Conservation (phyloP, 1,140 invertebrate genomes). For the Drosophila pachea region DNA sequence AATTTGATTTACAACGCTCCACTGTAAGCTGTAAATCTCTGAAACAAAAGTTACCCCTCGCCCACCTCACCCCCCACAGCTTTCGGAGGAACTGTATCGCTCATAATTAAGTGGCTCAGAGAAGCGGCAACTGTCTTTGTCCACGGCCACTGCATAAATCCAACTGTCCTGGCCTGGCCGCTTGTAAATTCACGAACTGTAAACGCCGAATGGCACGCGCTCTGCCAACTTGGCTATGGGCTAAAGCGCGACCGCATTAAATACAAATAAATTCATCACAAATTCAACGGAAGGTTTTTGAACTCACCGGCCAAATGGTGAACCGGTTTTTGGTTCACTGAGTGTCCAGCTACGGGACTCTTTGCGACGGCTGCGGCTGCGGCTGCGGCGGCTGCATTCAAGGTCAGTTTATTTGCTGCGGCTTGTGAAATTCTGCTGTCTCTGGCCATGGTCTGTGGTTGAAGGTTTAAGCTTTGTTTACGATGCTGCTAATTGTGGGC, state of each 20-base stretch:
- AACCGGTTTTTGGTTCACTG: slow-evolving; percentile 34
- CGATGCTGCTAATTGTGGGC: slow-evolving; percentile 63
- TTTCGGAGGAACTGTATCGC: slow-evolving; percentile 38
- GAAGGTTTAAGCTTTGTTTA: slow-evolving; percentile 63
- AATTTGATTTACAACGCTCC: too few species aligned
- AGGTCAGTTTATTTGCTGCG: slow-evolving; percentile 64
- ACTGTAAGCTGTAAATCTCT: background rate
- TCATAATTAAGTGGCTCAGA: slow-evolving; percentile 47
- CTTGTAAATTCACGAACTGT: slow-evolving; percentile 32
- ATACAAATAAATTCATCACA: slow-evolving; percentile 68
- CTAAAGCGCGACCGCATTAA: slow-evolving; percentile 42
- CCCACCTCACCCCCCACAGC: background rate
- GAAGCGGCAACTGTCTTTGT: slow-evolving; percentile 46
- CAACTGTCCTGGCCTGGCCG: slow-evolving; percentile 5
- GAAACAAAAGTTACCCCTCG: too few species aligned
- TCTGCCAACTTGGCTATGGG: slow-evolving; percentile 23
- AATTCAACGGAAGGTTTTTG: slow-evolving; percentile 54
- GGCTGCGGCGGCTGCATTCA: slow-evolving; percentile 40
- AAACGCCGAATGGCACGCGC: slow-evolving; percentile 58
- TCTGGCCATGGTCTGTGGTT: slow-evolving; percentile 39
- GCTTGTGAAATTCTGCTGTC: slow-evolving; percentile 46
- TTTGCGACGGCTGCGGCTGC: background rate
- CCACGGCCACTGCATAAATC: slow-evolving; percentile 17
- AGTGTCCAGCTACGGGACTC: slow-evolving; percentile 24
- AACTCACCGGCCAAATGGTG: slow-evolving; percentile 48